Evolutionary conservation across 1,140 invertebrate genomes (phyloP), one percentile per base, ranked within the genome.

Genomic region (Pemphigus obesinymphae): DNA sequence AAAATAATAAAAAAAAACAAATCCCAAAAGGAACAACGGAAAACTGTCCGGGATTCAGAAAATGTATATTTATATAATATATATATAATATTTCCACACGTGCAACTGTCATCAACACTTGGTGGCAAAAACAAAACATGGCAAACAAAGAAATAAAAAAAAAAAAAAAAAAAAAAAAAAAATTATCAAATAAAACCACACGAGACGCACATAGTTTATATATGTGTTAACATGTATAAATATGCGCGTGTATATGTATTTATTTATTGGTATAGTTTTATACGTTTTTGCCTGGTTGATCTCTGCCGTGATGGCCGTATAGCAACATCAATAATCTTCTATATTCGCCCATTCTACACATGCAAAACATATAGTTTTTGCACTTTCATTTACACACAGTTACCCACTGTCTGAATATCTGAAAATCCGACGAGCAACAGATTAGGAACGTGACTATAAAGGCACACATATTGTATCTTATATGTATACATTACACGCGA

Each of bases 101-200:
- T 80, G 76, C 76, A 80, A 80, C 34, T 80, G 55, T 80, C 76
- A 80, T 80, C 55, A 80, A 80, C 76, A 80, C 76, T 80, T 80
- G 55, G 76, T 80, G 76, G 76, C 76, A 80, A 80, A 80, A 80
- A 80, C 76, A 80, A 80, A 78, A 80, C 76, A 80, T 63, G 76
- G 55, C 76, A 80, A 80, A 80, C 76, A 78, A 55, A 78, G 75
- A 78, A 78, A 70, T 70, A 73, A 73, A 50, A 73, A 73, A 26
- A 70, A 70, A 68, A 66, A 20, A 66, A 34, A n/a, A 37, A 68
- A n/a, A 37, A 37, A 13, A 76, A 76, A 37, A 34, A 37, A 53
- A 76, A 63, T 45, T n/a, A 63, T 17, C 53, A 80, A 80, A 80
- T 61, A 80, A 80, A 80, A 80, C 76, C 76, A 80, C 37, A 80